Conservation (phyloP, 2,888 invertebrate species). For the Thumatha senex region DNA sequence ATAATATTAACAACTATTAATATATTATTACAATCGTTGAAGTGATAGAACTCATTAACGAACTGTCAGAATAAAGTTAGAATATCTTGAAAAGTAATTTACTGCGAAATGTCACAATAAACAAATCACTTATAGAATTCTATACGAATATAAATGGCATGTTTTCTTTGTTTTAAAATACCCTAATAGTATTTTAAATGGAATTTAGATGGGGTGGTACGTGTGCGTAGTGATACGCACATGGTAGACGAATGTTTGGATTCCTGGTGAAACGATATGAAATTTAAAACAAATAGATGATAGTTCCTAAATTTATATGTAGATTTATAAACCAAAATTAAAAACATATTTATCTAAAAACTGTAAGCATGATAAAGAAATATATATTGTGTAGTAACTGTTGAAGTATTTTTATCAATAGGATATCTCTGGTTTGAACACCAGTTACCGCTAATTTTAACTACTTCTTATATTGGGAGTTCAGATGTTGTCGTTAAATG, state of each 20-base stretch:
- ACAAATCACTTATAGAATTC: conserved; percentile 33
- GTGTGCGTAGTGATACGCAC: conserved; percentile 67
- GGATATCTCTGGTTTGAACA: no score
- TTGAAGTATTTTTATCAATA: no score
- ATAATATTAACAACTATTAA: background rate
- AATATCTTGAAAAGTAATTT: conserved; percentile 16
- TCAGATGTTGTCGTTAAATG: no score
- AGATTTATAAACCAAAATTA: no score
- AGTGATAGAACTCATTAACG: conserved; percentile 1
- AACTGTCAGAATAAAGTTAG: background rate
- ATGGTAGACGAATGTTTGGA: conserved; percentile 66
- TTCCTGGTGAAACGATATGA: conserved; percentile 62
- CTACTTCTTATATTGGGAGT: no score
- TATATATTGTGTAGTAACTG: no score
- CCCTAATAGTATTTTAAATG: conserved; percentile 41
- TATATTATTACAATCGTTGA: background rate
- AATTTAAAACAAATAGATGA: conserved; percentile 57
- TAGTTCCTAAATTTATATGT: background rate
- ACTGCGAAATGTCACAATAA: conserved; percentile 24
- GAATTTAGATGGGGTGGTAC: conserved; percentile 58
- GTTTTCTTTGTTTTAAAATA: conserved; percentile 72
- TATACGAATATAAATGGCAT: conserved; percentile 38
- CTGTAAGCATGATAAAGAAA: no score
- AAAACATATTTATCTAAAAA: no score
- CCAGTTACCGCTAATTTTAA: no score